Conservation (phyloP, 1,140 invertebrate genomes). For the Gonioctena quinquepunctata region DNA sequence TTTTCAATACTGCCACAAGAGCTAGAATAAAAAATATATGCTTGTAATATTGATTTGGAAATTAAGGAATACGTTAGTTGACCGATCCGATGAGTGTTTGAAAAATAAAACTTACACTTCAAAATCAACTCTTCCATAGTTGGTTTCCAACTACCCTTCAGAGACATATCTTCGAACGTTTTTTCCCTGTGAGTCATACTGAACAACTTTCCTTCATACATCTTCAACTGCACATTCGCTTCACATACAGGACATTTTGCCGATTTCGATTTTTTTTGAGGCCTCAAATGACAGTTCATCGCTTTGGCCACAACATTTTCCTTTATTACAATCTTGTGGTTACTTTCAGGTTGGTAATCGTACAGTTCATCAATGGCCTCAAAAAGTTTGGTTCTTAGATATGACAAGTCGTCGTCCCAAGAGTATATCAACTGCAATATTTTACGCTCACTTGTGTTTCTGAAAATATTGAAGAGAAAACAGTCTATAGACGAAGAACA, state of each 20-base stretch:
- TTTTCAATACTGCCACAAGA: conserved; percentile 38
- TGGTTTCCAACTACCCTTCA: conserved; percentile 58
- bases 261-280: conserved; percentile 41
- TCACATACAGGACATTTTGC: conserved; percentile 59
- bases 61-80: not conserved
- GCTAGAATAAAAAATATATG: conserved; percentile 24
- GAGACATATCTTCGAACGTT: conserved; percentile 40
- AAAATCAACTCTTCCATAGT: conserved; percentile 62
- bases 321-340: conserved; percentile 35
- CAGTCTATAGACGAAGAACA: too few relatives aligned
- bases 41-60: not conserved
- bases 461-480: not conserved
- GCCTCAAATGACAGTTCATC: conserved; percentile 70
- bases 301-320: conserved; percentile 61
- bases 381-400: conserved; percentile 19
- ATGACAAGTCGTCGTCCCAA: conserved; percentile 38
- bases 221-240: conserved; percentile 58
- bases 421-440: conserved; percentile 1
- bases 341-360: conserved; percentile 14
- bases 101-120: conserved; percentile 52
- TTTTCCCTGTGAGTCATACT: conserved; percentile 34
- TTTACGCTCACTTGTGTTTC: not conserved
- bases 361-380: conserved; percentile 28
- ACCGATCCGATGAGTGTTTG: not conserved
- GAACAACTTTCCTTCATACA: conserved; percentile 63